Percentiles rank a stretch among this genome's conserved stretches.
phyloP scores from a whole-genome alignment of 2,888 invertebrate species.

The Cephus spinipes region DNA sequence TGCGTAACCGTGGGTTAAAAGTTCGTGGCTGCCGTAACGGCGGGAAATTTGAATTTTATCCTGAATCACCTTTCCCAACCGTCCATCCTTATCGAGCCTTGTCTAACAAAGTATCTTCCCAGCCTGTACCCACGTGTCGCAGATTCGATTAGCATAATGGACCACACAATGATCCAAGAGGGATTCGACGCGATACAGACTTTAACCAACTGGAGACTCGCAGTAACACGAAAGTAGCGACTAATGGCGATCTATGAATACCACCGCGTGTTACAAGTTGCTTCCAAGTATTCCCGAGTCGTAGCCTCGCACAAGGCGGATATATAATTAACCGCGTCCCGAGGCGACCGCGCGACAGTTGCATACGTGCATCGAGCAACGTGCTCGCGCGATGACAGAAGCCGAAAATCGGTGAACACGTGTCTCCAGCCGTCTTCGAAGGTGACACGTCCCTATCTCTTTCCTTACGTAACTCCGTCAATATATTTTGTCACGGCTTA shows the following conservation, averaged over 20 bases:
- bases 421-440: background rate
- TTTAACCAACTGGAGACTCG: background rate
- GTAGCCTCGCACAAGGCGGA: constrained; percentile 30
- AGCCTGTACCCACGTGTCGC: background rate
- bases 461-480: background rate
- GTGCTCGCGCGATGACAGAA: constrained; percentile 7
- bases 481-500: background rate
- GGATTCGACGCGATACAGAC: background rate
- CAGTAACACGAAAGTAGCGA: background rate
- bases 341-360: constrained; percentile 5
- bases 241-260: constrained; percentile 8
- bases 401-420: constrained; percentile 11
- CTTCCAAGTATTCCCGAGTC: constrained; percentile 39
- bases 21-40: background rate
- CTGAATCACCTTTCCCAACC: background rate
- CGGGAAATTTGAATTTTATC: background rate
- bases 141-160: background rate
- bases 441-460: background rate
- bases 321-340: constrained; percentile 39
- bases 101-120: background rate
- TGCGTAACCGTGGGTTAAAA: background rate
- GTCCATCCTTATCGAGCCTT: background rate
- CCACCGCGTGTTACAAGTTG: constrained; percentile 15
- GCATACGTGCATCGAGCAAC: background rate
- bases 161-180: background rate